These are phyloP conservation scores for Ptychadena robeensis DNA, from an alignment of 2,797 vertebrate genomes.

Conservation along the genomic window DNA sequence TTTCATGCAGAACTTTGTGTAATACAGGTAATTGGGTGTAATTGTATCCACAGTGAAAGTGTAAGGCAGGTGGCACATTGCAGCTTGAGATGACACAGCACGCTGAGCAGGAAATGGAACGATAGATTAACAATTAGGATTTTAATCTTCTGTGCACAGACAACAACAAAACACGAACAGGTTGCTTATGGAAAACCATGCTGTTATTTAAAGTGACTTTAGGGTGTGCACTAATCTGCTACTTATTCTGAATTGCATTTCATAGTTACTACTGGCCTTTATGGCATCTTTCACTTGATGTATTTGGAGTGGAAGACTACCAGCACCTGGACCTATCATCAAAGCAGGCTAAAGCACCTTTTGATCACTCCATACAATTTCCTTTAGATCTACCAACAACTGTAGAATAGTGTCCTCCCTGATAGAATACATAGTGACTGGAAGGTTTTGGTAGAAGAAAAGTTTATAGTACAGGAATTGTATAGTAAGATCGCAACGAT, in stretches of 20 bases:
- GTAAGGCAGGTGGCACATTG: background rate
- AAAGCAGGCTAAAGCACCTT: no score
- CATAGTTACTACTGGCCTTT: background rate
- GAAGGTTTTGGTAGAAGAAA: no score
- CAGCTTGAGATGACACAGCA: constrained; percentile 5
- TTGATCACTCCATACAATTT: no score
- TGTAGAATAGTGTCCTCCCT: no score
- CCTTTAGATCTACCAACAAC: no score
- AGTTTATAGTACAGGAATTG: no score
- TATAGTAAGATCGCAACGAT: no score
- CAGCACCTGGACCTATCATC: no score
- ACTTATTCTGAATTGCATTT: background rate
- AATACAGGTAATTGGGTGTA: constrained; percentile 34
- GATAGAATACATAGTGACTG: no score
- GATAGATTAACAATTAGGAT: background rate
- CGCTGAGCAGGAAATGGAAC: constrained; percentile 1
- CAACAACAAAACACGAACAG: constrained; percentile 1
- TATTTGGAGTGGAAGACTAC: no score
- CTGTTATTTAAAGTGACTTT: background rate
- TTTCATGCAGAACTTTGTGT: background rate
- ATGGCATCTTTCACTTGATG: no score
- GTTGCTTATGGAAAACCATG: background rate
- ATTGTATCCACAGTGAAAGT: constrained; percentile 1
- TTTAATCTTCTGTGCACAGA: background rate
- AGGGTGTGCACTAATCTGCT: background rate